Evolutionary conservation across 2,113 vertebrate genomes (phyloP), one percentile per base, ranked within the genome.

Genomic region (Boulengeromyrus knoepffleri): DNA sequence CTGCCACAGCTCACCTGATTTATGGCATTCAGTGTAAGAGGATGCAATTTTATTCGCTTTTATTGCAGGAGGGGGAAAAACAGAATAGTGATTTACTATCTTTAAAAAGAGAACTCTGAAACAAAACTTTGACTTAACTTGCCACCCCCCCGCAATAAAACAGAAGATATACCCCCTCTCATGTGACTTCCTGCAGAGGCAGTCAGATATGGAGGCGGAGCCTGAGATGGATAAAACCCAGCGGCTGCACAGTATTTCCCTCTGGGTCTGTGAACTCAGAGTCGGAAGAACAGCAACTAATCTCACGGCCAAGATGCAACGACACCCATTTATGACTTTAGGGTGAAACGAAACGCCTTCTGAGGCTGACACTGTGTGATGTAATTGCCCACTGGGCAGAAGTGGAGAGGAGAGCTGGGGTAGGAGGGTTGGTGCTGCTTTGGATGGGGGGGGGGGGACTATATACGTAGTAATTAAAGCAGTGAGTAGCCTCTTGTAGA

Each of bases 31-130:
- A 21, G 49, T 36, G 85, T 53, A 87, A 52, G 85, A 39, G 85
- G 85, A 87, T 87, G 85, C 85, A 39, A 39, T 87, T 56, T 56
- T 87, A 87, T 42, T 87, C 47, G 3, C 85, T 87, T 87, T 87
- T 56, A 87, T 36, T 87, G 49, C 50, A 53, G 15, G 50, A 17
- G 70, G 36, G 70, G 70, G 31, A 39, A 27, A 53, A 53, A 53
- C 47, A 87, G 19, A 39, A 50, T n/a, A 39, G 50, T 52, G 85
- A 87, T 39, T 87, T 87, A 87, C 50, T 47, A 27, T 53, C 85
- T 87, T 87, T 87, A 87, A 52, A 52, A 46, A 52, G 21, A n/a
- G 50, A 87, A 50, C 31, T 13, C 50, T 36, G n/a, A 87, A 39
- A 24, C 50, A 87, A 85, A 87, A 87, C n/a, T 53, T 31, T 15